These are phyloP conservation scores for Furcifer pardalis DNA, from an alignment of 2,797 vertebrate species.

Conservation along the genomic window DNA sequence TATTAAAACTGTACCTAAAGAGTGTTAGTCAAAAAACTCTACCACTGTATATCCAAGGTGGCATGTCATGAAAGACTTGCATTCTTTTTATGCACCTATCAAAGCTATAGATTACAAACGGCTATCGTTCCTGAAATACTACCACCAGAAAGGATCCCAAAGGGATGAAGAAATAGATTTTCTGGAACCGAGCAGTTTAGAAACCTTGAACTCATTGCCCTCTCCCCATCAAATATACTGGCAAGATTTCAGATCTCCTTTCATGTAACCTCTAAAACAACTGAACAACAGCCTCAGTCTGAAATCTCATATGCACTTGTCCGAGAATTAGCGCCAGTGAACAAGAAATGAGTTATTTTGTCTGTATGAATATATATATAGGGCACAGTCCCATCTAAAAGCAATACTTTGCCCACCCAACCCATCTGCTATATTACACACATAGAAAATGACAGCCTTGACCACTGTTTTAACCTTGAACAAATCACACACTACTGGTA, in stretches of 20 bases:
- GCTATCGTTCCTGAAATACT: not conserved
- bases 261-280: not conserved
- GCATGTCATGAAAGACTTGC: slow-evolving; percentile 32
- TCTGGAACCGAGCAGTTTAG: not conserved
- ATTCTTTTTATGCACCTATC: slow-evolving; percentile 48
- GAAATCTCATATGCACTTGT: not conserved
- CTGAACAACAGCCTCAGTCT: not conserved
- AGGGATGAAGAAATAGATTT: not conserved
- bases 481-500: not conserved
- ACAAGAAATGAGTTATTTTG: not conserved
- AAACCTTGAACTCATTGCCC: not conserved
- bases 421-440: not conserved
- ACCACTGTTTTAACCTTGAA: not conserved
- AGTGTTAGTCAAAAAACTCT: not conserved
- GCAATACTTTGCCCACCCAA: not conserved
- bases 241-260: not conserved
- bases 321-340: not conserved
- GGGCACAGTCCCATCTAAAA: not conserved
- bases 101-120: slow-evolving; percentile 43
- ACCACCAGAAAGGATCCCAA: not conserved
- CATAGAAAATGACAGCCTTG: not conserved
- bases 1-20: slow-evolving; percentile 39
- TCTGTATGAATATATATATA: not conserved
- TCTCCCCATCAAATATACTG: not conserved
- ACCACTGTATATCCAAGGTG: slow-evolving; percentile 45